Percentiles rank a stretch among this genome's conserved stretches.
These are phyloP conservation scores for Lampris incognitus DNA, from an alignment of 2,113 vertebrate genomes.

Conservation along the genomic window DNA sequence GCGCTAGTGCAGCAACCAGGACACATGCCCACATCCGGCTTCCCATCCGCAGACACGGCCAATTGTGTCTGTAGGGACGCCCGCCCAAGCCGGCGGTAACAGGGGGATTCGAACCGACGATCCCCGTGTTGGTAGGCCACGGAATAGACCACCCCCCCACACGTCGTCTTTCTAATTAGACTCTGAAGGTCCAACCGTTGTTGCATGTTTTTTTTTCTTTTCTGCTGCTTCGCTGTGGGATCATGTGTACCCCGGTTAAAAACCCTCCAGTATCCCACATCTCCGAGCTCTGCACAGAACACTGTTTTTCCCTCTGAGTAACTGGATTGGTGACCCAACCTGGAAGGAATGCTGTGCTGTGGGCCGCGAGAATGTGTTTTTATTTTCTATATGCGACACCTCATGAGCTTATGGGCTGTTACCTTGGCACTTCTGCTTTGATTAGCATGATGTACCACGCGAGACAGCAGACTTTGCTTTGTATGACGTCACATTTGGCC, in stretches of 20 bases:
- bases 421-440: not conserved
- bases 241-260: constrained; percentile 3
- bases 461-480: not conserved
- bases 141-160: no score
- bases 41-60: no score
- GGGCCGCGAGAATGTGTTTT: not conserved
- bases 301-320: not conserved
- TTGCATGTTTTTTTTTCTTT: constrained; percentile 1
- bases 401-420: not conserved
- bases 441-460: not conserved
- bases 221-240: not conserved
- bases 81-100: no score
- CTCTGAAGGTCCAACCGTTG: constrained; percentile 24
- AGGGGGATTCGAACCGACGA: no score
- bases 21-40: no score
- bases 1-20: no score
- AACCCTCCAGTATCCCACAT: not conserved
- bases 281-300: not conserved
- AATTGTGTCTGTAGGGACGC: no score
- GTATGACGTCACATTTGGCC: not conserved
- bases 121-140: no score
- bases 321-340: constrained; percentile 7
- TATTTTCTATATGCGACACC: not conserved
- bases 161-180: no score
- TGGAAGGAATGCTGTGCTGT: not conserved